Base-by-base conservation (phyloP, 2,888 invertebrate species). In the Patella pellucida region DNA sequence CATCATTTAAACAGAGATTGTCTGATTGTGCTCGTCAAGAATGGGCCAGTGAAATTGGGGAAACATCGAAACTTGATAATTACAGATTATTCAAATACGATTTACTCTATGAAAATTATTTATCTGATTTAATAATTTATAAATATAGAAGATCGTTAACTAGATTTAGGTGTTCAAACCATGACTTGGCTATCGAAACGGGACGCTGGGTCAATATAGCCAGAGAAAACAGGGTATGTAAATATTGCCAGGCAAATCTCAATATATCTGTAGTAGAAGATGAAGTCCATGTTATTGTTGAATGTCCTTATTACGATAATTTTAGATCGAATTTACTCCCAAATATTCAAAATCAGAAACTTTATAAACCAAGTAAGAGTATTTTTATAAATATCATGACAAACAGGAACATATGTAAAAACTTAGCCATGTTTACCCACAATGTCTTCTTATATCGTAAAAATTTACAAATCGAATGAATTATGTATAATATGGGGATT, bases 261-360 rank as follows among this genome's bases (percentile, higher is more conserved):
- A 16, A 56, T 19, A 56, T 16, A 19, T 9, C 19, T 19, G 19
- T 19, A 9, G 11, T 56, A 19, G 56, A 56, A 56, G 1, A 62
- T 62, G 62, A 62, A 62, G 19, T 62, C n/a, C 62, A n/a, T 62
- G n/a, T 15, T 19, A 19, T 62, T 19, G 9, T 62, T 11, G 62
- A 62, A 62, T 62, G 62, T 19, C n/a, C n/a, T 19, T 62, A 19
- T n/a, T 62, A 19, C 19, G 62, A 56, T 62, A 62, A 62, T 62
- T 1, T 62, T 19, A 62, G 62, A 19, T 9, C n/a, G n/a, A 19
- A 5, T 19, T 62, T 62, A 62, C 16, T n/a, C 1, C 62, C 62
- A 15, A 19, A 62, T 62, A 15, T 62, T 41, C 41, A 41, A 41
- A 41, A 41, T 41, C 41, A 41, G 41, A 41, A 41, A 41, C 31